Base-by-base conservation (phyloP, 2,888 invertebrate genomes). In the Ramazzottius varieornatus region DNA sequence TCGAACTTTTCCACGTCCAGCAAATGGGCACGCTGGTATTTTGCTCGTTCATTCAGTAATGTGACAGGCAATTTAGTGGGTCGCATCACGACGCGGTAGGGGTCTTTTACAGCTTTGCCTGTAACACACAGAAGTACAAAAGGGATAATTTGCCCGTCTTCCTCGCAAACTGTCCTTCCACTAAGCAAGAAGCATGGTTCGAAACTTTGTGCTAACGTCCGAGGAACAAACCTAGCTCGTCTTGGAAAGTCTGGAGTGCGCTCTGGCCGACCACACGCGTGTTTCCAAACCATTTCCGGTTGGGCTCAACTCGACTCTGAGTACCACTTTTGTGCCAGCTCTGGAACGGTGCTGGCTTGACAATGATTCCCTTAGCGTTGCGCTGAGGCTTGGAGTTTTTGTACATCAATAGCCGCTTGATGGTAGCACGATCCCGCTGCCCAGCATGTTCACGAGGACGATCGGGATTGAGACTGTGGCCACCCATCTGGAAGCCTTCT, bases 241-340 rank as follows among this genome's bases (percentile, higher is more conserved):
- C 87, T 79, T 98, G 81, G 72, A 82, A 82, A 66, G 75, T 78
- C 73, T 82, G 82, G 63, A 81, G 73, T 54, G 80, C 79, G 67
- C 75, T 74, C 77, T 98, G 96, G 0, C 91, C 86, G 70, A 98
- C 90, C 0, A 98, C 93, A 68, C 93, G 82, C 0, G 96, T 93
- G 75, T 99, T 99, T 24, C 80, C 93, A 77, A 99, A 99, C 98
- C 98, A 99, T 75, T 87, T 90, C 72, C 92, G 88, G 70, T 89
- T 93, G 1, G 98, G 98, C 77, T 94, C 98, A 0, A 99, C 89
- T 67, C 96, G 81, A 33, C 94, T 90, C 73, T 86, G 83, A 1
- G 89, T 85, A 32, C 98, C 98, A 34, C 92, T 84, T 20, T 86
- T 79, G 32, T 92, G 78, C 78, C 84, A 84, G 63, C 86, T 86